A percentile compares a stretch with the other conserved stretches of the same genome.
phyloP scores from a whole-genome alignment of 2,888 invertebrate species.

The Dromius quadrimaculatus region DNA sequence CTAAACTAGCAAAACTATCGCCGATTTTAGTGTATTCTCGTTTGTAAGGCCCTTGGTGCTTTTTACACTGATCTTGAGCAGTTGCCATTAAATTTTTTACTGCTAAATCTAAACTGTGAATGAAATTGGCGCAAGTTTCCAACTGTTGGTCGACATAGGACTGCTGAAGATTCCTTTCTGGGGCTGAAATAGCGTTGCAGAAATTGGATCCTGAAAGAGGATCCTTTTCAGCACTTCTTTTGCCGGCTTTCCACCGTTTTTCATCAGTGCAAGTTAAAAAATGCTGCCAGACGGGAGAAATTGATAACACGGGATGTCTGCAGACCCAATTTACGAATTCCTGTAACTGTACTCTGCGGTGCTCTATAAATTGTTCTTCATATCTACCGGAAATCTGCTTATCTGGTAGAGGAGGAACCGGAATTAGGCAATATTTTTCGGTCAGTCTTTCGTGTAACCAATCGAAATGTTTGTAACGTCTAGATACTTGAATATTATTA shows the following conservation, averaged over 20 bases:
- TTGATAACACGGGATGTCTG: slow-evolving; percentile 93
- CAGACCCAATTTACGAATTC: slow-evolving; percentile 98
- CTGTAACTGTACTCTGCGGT: slow-evolving; percentile 92
- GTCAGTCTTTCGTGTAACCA: slow-evolving; percentile 96
- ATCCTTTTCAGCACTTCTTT: slow-evolving; percentile 95
- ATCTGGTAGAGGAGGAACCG: slow-evolving; percentile 97
- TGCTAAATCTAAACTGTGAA: slow-evolving; percentile 87
- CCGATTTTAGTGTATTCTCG: slow-evolving; percentile 93
- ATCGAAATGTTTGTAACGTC: slow-evolving; percentile 99
- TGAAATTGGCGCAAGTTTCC: slow-evolving; percentile 86
- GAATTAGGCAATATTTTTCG: slow-evolving; percentile 94
- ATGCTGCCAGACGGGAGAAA: slow-evolving; percentile 94
- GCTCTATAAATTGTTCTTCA: slow-evolving; percentile 97
- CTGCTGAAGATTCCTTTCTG: slow-evolving; percentile 81
- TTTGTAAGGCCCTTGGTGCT: slow-evolving; percentile 86
- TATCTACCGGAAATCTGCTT: slow-evolving; percentile 98
- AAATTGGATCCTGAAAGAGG: slow-evolving; percentile 90
- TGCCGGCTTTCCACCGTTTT: slow-evolving; percentile 97
- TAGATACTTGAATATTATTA: slow-evolving; percentile 91
- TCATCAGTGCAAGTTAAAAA: slow-evolving; percentile 98
- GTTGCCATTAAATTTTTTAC: slow-evolving; percentile 86
- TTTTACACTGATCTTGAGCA: slow-evolving; percentile 87
- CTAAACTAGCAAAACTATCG: slow-evolving; percentile 85
- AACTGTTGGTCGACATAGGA: slow-evolving; percentile 84
- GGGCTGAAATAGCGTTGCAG: slow-evolving; percentile 89